A percentile compares a stretch with the other conserved stretches of the same genome.
Conservation (phyloP, 2,113 vertebrate species). For the Kryptolebias marmoratus region DNA sequence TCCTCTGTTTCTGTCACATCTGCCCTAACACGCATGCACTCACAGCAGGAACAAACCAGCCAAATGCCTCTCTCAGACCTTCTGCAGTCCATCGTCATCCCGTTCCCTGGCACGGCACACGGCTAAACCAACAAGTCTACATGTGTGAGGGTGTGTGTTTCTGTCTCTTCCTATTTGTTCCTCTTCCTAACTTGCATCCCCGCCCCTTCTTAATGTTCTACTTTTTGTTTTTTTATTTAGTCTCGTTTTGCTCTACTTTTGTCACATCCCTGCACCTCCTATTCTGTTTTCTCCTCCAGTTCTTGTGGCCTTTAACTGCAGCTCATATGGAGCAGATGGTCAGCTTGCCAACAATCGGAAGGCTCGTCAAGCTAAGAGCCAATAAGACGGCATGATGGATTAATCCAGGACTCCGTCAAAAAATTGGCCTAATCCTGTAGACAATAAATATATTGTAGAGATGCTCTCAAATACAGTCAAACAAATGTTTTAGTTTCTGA, state of each 20-base stretch:
- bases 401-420: constrained; percentile 47
- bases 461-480: no score
- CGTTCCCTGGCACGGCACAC: constrained; percentile 40
- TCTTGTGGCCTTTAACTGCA: constrained; percentile 19
- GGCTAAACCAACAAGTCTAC: constrained; percentile 47
- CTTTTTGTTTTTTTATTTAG: constrained; percentile 18
- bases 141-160: constrained; percentile 27
- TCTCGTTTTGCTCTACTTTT: constrained; percentile 30
- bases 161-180: constrained; percentile 4
- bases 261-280: constrained; percentile 26
- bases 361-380: constrained; percentile 32
- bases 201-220: not conserved
- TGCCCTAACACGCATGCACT: not conserved
- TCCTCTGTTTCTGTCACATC: constrained; percentile 6
- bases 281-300: constrained; percentile 8
- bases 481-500: no score
- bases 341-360: constrained; percentile 41
- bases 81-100: constrained; percentile 59
- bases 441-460: constrained; percentile 21
- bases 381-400: constrained; percentile 35
- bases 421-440: constrained; percentile 44
- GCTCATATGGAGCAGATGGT: constrained; percentile 10
- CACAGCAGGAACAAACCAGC: constrained; percentile 35
- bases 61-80: constrained; percentile 59
- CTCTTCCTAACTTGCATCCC: not conserved